Base-by-base conservation (phyloP, 2,113 vertebrate genomes). In the Antigone vipio region DNA sequence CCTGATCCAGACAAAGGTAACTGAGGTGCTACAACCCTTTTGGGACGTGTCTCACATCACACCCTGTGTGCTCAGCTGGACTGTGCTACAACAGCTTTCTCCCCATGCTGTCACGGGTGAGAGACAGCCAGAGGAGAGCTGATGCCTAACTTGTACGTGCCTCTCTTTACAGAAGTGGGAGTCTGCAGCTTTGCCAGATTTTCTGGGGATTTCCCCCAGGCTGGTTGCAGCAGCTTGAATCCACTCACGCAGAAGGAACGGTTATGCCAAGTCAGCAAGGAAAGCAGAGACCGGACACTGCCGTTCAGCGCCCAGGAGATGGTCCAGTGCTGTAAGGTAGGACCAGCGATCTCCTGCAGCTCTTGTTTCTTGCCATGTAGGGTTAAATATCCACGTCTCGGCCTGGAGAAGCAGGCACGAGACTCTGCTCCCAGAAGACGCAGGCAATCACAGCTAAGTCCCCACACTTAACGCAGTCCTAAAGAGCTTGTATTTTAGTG, bases 181-280 rank as follows among this genome's bases (percentile, higher is more conserved):
- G 79, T 98, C 45, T 98, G 98, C 96, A 98, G 98, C 92, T 98
- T 98, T 24, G 98, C 98, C 95, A 96, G 98, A 47, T 97, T 98
- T 87, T 97, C 93, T 1, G 96, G 97, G 47, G 97, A 96, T 49
- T 97, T 98, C 66, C 72, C 93, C 67, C 96, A 94, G 49, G 67
- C 30, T 56, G 94, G 80, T 3, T 88, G 96, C 5, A 82, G 92
- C 15, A 47, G 73, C 32, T 60, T 88, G 47, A 96, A 89, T 20
- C 89, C 72, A 2, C 62, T 60, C n/a, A 22, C 11, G 0, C 67
- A 74, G n/a, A 87, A 81, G 55, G 95, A 97, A 40, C 44, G 15
- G 71, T 42, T n/a, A 4, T 21, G 68, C 1, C 63, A 96, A 38
- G 92, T 9, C 62, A 86, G 67, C 60, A 85, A 89, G 67, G 93